A percentile compares a stretch with the other conserved stretches of the same genome.
phyloP scores from a whole-genome alignment of 2,113 vertebrate genomes.

The Vanacampus margaritifer region DNA sequence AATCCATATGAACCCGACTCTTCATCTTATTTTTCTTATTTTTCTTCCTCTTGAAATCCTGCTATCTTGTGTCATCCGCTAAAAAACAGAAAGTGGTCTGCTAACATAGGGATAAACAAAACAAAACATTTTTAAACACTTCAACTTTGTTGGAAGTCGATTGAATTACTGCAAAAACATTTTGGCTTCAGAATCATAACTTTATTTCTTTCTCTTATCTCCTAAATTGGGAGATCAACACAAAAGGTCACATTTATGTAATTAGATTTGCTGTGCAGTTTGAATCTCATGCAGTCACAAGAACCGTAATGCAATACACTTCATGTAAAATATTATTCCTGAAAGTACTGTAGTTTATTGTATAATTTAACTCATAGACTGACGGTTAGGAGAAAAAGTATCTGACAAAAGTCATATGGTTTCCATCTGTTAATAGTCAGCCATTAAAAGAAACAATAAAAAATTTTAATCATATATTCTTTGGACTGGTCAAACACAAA shows the following conservation, averaged over 20 bases:
- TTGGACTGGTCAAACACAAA: constrained; percentile 24
- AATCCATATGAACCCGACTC: too few species aligned
- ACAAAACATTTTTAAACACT: not conserved
- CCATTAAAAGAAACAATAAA: constrained; percentile 23
- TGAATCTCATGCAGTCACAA: constrained; percentile 24
- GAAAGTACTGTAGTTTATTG: constrained; percentile 19
- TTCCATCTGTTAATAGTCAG: constrained; percentile 42
- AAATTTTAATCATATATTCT: constrained; percentile 15
- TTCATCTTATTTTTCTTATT: too few species aligned
- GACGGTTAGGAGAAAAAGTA: constrained; percentile 15
- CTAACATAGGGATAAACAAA: not conserved
- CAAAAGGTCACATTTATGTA: not conserved
- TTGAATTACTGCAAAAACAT: not conserved
- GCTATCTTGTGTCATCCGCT: not conserved
- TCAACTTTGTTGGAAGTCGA: not conserved
- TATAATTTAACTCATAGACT: constrained; percentile 29
- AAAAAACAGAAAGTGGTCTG: not conserved
- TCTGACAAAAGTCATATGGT: constrained; percentile 34
- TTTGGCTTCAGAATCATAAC: not conserved
- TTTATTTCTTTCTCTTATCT: not conserved
- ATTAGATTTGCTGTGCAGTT: not conserved
- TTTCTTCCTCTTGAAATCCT: not conserved
- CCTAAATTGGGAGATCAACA: not conserved
- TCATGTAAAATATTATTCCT: constrained; percentile 20
- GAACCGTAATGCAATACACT: constrained; percentile 13